Evolutionary conservation across 2,888 invertebrate genomes (phyloP), one percentile per base, ranked within the genome.

Genomic region (Eupithecia dodoneata): DNA sequence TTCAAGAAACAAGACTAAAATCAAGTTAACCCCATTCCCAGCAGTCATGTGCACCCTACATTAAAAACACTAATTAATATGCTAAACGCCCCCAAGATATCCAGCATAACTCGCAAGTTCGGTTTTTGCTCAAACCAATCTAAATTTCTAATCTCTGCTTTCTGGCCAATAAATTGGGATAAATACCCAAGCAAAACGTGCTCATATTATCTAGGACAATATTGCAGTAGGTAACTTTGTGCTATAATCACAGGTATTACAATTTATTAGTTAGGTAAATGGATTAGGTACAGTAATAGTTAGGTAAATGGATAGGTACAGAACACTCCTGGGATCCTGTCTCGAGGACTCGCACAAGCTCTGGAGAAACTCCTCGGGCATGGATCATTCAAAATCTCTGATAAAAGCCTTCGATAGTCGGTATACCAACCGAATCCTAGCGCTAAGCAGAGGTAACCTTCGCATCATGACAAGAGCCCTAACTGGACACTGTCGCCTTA

Each of bases 51-150:
- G 87, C 74, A 75, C 75, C 76, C 79, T 79, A 79, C 73, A 77
- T 79, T 83, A 78, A 81, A 83, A 84, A 82, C 81, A 81, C 84
- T 85, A 86, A 88, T 90, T 88, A 88, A 83, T 87, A 90, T 90
- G 89, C 89, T 88, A 89, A 90, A 82, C 87, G 83, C 72, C 77
- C 78, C 77, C 76, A 71, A 76, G 79, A 79, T 76, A 80, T 73
- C 75, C 73, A 77, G 75, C 76, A 79, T 71, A 79, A 75, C 74
- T 65, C 69, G 72, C 79, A 83, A 85, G 79, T 80, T 80, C 82
- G 87, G 89, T 90, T 90, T 90, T 90, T 90, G 89, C 81, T 74
- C 72, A 72, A 75, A 72, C 81, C 80, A 83, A 90, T 90, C 88
- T 89, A 86, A 87, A 89, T 89, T 88, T 87, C 89, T 89, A 88